phyloP scores from a whole-genome alignment of 2,797 vertebrate species.

The Poecilia picta region DNA sequence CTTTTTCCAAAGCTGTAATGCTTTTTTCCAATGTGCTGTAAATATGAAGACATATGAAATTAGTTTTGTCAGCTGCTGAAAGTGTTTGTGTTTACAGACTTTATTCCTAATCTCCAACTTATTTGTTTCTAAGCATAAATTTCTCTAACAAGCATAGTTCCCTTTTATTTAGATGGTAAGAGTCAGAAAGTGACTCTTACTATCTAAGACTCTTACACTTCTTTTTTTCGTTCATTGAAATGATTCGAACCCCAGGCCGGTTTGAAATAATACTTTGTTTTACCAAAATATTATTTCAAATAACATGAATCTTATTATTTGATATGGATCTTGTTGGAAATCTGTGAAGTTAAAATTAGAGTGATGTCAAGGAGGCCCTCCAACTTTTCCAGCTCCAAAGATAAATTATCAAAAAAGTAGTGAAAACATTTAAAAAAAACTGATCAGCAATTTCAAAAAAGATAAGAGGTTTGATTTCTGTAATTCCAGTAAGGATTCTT shows the following conservation, averaged over 20 bases:
- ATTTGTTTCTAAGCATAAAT: background rate
- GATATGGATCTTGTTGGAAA: background rate
- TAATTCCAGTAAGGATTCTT: background rate
- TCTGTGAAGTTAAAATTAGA: background rate
- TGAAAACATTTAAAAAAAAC: background rate
- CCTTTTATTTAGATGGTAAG: background rate
- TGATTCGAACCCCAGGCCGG: background rate
- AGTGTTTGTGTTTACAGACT: background rate
- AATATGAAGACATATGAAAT: background rate
- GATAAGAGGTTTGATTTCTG: background rate
- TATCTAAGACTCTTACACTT: too few relatives aligned
- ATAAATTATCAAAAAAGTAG: background rate
- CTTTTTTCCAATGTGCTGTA: background rate
- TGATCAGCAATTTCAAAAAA: background rate
- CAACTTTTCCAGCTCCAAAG: background rate
- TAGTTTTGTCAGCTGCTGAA: background rate
- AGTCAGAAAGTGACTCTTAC: background rate
- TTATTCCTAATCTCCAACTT: background rate
- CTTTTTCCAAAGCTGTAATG: background rate
- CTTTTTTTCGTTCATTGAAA: background rate
- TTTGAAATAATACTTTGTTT: background rate
- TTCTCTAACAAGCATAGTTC: background rate
- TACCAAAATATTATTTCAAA: background rate
- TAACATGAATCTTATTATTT: too few relatives aligned
- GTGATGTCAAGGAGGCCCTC: background rate